Conservation (phyloP, 2,113 vertebrate species). For the Opisthocomus hoazin region DNA sequence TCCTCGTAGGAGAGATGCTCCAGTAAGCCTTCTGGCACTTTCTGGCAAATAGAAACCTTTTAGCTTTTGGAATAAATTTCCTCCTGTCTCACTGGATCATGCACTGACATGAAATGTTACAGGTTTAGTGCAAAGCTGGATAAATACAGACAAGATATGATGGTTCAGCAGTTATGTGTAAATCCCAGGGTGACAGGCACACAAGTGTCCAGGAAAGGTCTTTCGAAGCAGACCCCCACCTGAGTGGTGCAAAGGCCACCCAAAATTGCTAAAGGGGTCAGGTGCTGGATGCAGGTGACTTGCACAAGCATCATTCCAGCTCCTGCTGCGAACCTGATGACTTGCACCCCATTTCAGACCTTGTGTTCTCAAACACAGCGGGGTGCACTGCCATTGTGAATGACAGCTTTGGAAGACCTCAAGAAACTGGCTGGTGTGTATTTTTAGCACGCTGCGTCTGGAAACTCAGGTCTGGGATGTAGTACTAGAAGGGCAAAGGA, state of each 20-base stretch:
- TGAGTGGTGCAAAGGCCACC: not conserved
- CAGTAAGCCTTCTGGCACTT: not conserved
- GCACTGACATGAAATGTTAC: not conserved
- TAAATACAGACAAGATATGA: not conserved
- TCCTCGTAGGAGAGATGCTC: too few species aligned
- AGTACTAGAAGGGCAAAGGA: not conserved
- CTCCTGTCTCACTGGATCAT: not conserved
- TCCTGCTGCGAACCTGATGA: not conserved
- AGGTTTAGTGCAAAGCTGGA: not conserved
- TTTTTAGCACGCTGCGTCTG: not conserved
- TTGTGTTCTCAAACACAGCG: not conserved
- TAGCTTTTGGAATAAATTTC: not conserved
- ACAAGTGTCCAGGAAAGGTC: not conserved
- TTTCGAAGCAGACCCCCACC: not conserved
- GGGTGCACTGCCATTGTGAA: not conserved
- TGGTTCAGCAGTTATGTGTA: not conserved
- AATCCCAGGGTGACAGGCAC: not conserved
- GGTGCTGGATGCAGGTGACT: rapidly evolving
- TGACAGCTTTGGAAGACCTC: not conserved
- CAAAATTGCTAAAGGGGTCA: not conserved
- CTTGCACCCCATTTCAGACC: not conserved
- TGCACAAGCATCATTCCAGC: not conserved
- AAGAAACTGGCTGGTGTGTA: rapidly evolving
- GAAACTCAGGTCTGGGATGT: not conserved
- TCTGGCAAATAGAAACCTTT: not conserved